Evolutionary conservation across 2,888 invertebrate genomes (phyloP).

Genomic region (Eupithecia vulgata): DNA sequence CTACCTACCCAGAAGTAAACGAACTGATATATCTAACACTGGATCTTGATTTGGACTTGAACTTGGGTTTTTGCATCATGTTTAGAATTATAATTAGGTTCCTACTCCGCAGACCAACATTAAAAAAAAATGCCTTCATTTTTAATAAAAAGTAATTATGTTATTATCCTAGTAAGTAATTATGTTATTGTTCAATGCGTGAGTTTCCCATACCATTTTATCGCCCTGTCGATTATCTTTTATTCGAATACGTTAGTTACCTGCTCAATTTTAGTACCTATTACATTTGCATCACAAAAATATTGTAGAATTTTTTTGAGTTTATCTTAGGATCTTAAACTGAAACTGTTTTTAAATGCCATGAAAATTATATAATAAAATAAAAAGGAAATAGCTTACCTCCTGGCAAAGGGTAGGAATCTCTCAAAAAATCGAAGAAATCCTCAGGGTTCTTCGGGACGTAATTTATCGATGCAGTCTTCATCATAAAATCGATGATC

Average conservation of each 20-base stretch:
- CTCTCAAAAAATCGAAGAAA: slow-evolving; percentile 66
- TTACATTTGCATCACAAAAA: neutral
- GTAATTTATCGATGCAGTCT: slow-evolving; percentile 53
- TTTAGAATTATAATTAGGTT: neutral
- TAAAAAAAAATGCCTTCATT: neutral
- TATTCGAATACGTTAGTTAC: neutral
- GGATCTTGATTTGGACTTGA: neutral
- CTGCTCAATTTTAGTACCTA: neutral
- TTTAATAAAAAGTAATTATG: neutral
- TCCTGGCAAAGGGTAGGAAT: slow-evolving; percentile 65
- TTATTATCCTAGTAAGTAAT: neutral
- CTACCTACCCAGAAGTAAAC: neutral
- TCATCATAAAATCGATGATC: slow-evolving; percentile 57
- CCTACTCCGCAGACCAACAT: neutral
- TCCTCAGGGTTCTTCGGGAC: slow-evolving; percentile 50
- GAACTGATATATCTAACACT: neutral
- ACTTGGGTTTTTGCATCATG: neutral
- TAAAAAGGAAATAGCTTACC: slow-evolving; percentile 59
- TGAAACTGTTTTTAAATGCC: neutral
- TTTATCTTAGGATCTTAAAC: neutral
- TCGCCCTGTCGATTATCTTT: neutral
- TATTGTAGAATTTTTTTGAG: neutral
- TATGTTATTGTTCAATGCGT: neutral
- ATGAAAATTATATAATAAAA: neutral
- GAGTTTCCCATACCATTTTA: neutral